Conservation (phyloP, 2,888 invertebrate genomes). For the Ametastegia equiseti region DNA sequence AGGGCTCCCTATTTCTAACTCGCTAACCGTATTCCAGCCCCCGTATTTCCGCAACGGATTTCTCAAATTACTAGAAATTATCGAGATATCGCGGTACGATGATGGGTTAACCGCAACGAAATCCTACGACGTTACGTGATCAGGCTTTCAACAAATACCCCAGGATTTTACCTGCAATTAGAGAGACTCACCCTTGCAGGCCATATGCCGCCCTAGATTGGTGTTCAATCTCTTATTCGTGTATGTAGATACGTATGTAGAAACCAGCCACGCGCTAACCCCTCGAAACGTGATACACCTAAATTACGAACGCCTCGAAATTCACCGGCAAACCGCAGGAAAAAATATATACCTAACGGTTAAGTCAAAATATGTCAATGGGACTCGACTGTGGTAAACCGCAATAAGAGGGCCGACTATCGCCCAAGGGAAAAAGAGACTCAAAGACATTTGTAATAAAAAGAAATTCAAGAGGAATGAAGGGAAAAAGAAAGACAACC, state of each 20-base stretch:
- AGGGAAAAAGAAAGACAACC: not conserved
- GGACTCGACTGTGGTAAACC: slow-evolving; percentile 69
- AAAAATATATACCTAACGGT: slow-evolving; percentile 54
- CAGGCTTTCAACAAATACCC: not conserved
- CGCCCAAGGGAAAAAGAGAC: not conserved
- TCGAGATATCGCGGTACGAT: slow-evolving; percentile 45
- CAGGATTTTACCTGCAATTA: slow-evolving; percentile 30
- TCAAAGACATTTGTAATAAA: not conserved
- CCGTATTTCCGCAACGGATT: slow-evolving; percentile 45
- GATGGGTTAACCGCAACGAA: slow-evolving; percentile 20
- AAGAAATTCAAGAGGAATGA: not conserved
- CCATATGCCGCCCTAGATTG: slow-evolving; percentile 30
- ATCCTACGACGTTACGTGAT: not conserved
- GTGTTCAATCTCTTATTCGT: not conserved
- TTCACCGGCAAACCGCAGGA: slow-evolving; percentile 55
- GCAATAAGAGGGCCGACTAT: slow-evolving; percentile 53
- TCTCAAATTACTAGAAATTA: slow-evolving; percentile 49
- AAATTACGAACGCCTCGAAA: slow-evolving; percentile 42
- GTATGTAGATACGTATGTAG: not conserved
- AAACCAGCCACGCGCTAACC: slow-evolving; percentile 30
- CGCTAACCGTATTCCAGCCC: slow-evolving; percentile 30
- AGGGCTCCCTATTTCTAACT: not conserved
- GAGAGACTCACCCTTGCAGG: slow-evolving; percentile 51
- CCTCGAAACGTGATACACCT: slow-evolving; percentile 51
- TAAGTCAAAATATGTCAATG: slow-evolving; percentile 73